Evolutionary conservation across 2,113 vertebrate species (phyloP).

Genomic region (Bucco capensis): DNA sequence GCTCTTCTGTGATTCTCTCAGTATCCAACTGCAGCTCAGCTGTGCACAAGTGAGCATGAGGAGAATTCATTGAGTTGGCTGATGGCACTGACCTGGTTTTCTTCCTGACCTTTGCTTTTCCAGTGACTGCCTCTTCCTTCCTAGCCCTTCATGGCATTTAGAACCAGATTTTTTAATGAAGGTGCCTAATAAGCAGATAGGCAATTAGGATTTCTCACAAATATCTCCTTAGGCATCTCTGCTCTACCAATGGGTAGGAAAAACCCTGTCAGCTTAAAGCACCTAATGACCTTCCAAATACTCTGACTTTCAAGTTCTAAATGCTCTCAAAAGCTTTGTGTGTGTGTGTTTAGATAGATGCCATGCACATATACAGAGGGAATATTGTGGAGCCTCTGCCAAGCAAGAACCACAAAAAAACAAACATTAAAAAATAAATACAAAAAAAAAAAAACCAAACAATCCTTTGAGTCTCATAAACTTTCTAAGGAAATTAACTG

Average conservation of each 20-base stretch:
- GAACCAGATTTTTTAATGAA: constrained; percentile 21
- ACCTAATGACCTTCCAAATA: background rate
- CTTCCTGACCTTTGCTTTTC: constrained; percentile 24
- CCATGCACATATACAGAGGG: background rate
- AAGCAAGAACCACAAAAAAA: background rate
- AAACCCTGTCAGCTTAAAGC: background rate
- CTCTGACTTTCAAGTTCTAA: background rate
- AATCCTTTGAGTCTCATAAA: constrained; percentile 40
- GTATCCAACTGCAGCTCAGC: background rate
- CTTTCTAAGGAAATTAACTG: constrained; percentile 50
- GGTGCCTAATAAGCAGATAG: background rate
- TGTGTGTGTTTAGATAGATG: background rate
- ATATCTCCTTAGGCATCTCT: background rate
- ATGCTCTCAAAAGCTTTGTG: background rate
- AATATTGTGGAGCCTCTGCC: background rate
- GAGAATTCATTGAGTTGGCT: background rate
- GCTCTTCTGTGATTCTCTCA: background rate
- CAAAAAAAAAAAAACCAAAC: background rate
- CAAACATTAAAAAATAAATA: background rate
- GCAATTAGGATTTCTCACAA: constrained; percentile 9
- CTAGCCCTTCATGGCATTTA: background rate
- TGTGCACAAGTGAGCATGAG: background rate
- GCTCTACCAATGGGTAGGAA: background rate
- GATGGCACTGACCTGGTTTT: background rate
- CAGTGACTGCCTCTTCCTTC: background rate